phyloP scores from a whole-genome alignment of 2,888 invertebrate species.

The Panzeria rudis region DNA sequence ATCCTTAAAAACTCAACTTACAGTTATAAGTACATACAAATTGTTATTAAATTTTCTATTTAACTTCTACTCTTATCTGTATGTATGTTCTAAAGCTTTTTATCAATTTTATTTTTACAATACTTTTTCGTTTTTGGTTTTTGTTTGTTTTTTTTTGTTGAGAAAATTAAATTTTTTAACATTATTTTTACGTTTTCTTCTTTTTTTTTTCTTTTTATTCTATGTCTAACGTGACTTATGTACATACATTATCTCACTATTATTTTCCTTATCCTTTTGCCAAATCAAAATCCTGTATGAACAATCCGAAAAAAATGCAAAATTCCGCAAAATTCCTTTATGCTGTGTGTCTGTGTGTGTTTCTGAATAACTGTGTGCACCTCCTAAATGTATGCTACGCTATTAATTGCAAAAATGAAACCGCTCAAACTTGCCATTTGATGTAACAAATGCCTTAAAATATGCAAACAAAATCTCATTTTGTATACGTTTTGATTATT shows the following conservation, averaged over 20 bases:
- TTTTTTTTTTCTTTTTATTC: constrained; percentile 69
- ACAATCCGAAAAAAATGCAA: constrained; percentile 29
- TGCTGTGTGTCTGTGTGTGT: constrained; percentile 12
- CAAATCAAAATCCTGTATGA: constrained; percentile 34
- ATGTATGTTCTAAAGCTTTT: not conserved
- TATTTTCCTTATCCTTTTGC: constrained; percentile 51
- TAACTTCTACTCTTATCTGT: not conserved
- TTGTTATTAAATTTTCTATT: not conserved
- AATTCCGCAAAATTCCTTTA: constrained; percentile 37
- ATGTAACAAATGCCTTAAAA: constrained; percentile 65
- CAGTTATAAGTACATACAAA: constrained; percentile 10
- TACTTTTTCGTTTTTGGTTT: constrained; percentile 10
- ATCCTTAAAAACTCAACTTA: not conserved
- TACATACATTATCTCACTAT: constrained; percentile 31
- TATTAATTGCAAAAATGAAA: constrained; percentile 41
- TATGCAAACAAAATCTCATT: constrained; percentile 70
- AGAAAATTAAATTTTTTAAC: constrained; percentile 46
- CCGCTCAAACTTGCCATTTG: constrained; percentile 1
- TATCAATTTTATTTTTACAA: not conserved
- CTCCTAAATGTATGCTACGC: constrained; percentile 55
- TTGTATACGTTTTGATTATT: constrained; percentile 27
- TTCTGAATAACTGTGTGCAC: constrained; percentile 36
- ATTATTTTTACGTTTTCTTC: constrained; percentile 71
- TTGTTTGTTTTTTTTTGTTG: constrained; percentile 10
- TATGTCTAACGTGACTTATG: constrained; percentile 66